These are phyloP conservation scores for Bryconaethiops microstoma DNA, from an alignment of 2,797 vertebrate species.

Conservation along the genomic window DNA sequence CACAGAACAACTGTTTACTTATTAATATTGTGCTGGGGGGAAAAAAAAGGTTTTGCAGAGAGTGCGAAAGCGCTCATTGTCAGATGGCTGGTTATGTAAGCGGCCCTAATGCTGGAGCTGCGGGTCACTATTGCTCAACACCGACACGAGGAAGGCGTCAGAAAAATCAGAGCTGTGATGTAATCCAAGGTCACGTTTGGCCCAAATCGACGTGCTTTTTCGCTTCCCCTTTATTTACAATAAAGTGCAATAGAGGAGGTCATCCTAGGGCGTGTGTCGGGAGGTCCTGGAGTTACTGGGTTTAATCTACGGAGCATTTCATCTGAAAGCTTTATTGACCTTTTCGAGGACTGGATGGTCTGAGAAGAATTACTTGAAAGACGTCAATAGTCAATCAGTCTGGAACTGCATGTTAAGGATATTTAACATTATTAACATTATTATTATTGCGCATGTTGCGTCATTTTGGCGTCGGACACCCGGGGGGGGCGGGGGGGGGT, in stretches of 20 bases:
- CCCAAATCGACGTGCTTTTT: neutral
- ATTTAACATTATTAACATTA: neutral
- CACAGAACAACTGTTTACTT: conserved; percentile 40
- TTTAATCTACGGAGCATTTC: neutral
- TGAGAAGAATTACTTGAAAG: neutral
- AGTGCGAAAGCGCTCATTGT: conserved; percentile 50
- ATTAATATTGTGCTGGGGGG: conserved; percentile 6
- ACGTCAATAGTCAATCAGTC: neutral
- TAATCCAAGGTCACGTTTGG: conserved; percentile 34
- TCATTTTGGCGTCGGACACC: conserved; percentile 33
- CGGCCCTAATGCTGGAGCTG: conserved; percentile 28
- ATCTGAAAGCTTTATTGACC: conserved; percentile 7
- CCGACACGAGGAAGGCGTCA: conserved; percentile 33
- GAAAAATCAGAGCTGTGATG: conserved; percentile 25
- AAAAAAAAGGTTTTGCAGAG: conserved; percentile 45
- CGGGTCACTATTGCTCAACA: conserved; percentile 33
- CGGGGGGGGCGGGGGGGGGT: neutral
- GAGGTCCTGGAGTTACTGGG: neutral
- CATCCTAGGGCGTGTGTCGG: too few relatives aligned
- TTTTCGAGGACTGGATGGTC: neutral
- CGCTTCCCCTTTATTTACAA: neutral
- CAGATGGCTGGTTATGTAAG: conserved; percentile 61
- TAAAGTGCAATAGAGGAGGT: neutral
- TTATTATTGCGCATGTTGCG: conserved; percentile 16
- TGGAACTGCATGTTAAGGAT: neutral